Percentiles rank a stretch among this genome's conserved stretches.
These are phyloP conservation scores for Pseudochirops cupreus DNA, from an alignment of 2,797 vertebrate species.

Conservation along the genomic window DNA sequence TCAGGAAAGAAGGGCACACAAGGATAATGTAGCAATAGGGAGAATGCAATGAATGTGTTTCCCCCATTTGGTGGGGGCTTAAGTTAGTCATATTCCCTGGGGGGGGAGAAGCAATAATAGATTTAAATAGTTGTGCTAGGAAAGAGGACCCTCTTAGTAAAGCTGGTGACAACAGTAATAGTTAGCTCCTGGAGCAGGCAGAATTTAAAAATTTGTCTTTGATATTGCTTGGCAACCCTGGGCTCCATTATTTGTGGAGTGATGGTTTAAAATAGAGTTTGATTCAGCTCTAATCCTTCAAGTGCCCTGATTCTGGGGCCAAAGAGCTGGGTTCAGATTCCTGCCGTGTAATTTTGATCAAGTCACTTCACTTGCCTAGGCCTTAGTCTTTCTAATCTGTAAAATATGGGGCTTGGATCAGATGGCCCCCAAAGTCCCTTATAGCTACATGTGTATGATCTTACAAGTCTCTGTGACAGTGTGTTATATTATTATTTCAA, in stretches of 20 bases:
- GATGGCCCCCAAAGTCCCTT: background rate
- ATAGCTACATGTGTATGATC: background rate
- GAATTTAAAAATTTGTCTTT: background rate
- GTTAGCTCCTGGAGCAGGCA: slow-evolving; percentile 4
- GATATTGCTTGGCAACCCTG: background rate
- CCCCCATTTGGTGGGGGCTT: background rate
- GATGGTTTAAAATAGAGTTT: slow-evolving; percentile 45
- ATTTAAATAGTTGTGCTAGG: background rate
- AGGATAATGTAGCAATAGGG: slow-evolving; percentile 19
- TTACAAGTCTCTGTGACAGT: background rate
- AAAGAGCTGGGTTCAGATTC: background rate
- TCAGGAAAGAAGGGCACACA: background rate
- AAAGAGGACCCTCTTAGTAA: background rate
- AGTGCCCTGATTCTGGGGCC: background rate
- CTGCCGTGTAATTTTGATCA: background rate
- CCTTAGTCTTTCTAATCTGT: background rate
- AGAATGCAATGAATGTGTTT: background rate
- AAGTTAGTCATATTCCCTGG: slow-evolving; percentile 12
- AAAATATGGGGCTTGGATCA: background rate
- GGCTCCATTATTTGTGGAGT: slow-evolving; percentile 11
- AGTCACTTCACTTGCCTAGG: background rate
- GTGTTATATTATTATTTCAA: slow-evolving; percentile 3
- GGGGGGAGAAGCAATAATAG: background rate
- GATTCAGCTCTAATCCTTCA: background rate
- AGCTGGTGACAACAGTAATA: background rate